Conservation (phyloP, 2,797 vertebrate species). For the Neosilurus hyrtlii region DNA sequence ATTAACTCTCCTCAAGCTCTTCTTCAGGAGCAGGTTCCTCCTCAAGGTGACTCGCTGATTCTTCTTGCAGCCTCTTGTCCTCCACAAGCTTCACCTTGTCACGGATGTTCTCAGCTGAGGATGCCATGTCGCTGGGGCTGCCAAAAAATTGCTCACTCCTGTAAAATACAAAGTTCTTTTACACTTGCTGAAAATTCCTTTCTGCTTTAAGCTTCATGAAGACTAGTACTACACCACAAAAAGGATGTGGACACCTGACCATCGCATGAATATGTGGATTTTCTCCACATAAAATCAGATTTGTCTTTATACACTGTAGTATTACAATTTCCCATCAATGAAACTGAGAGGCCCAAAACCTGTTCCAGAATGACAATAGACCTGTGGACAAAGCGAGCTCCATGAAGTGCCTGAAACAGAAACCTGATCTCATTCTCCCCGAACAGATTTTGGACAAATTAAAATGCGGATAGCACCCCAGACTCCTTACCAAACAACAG, state of each 20-base stretch:
- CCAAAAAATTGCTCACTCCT: conserved; percentile 98
- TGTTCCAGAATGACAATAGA: too few species aligned
- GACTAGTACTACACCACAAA: too few species aligned
- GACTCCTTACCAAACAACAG: too few species aligned
- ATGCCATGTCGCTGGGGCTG: conserved; percentile 88
- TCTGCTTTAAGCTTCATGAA: not conserved
- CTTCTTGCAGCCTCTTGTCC: conserved; percentile 82
- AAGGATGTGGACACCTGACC: not conserved
- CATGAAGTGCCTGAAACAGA: too few species aligned
- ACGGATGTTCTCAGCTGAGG: conserved; percentile 87
- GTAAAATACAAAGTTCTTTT: conserved; percentile 10
- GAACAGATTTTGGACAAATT: too few species aligned
- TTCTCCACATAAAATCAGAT: not conserved
- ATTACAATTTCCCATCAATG: not conserved
- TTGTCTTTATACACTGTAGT: not conserved
- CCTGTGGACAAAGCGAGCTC: too few species aligned
- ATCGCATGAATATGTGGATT: not conserved
- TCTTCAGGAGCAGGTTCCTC: conserved; percentile 69
- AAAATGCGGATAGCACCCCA: too few species aligned
- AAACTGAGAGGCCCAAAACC: too few species aligned
- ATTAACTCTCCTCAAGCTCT: conserved; percentile 74
- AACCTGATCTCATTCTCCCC: too few species aligned
- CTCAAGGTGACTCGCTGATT: conserved; percentile 81
- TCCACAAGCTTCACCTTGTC: conserved; percentile 93
- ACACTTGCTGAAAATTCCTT: not conserved